These are phyloP conservation scores for Stegastes partitus DNA, from an alignment of 2,113 vertebrate species.

Conservation along the genomic window DNA sequence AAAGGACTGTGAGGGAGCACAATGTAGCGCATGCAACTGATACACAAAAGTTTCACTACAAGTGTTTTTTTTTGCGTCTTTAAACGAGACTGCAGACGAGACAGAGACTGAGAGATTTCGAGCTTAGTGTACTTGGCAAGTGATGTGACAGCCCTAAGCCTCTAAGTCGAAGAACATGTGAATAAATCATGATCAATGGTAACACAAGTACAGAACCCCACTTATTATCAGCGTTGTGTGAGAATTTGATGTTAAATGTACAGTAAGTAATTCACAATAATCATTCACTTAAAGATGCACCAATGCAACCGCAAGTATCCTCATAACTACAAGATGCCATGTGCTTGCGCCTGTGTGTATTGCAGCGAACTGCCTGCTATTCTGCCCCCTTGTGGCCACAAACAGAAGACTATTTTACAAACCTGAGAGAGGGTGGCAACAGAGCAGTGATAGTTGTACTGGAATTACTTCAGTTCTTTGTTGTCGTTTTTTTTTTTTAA, in stretches of 20 bases:
- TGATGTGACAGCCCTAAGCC: background rate
- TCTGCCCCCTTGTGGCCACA: slow-evolving; percentile 79
- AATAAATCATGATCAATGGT: background rate
- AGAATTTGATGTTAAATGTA: background rate
- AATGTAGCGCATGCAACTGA: slow-evolving; percentile 14
- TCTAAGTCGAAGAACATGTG: background rate
- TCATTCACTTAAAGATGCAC: background rate
- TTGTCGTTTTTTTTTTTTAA: background rate
- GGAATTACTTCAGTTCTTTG: background rate
- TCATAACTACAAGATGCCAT: background rate
- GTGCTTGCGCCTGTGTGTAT: slow-evolving; percentile 13
- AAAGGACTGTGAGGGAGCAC: background rate
- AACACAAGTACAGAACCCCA: background rate
- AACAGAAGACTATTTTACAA: background rate
- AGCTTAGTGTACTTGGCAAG: background rate
- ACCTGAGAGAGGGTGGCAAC: background rate
- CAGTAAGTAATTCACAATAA: background rate
- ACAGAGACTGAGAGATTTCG: background rate
- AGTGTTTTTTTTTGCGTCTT: slow-evolving; percentile 5
- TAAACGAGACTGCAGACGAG: background rate
- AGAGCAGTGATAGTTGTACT: background rate
- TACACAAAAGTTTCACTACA: background rate
- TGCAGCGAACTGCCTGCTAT: slow-evolving; percentile 35
- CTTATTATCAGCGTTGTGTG: background rate
- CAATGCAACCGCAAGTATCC: background rate